These are phyloP conservation scores for Olivierus martensii DNA, from an alignment of 1,140 invertebrate species.

Conservation along the genomic window DNA sequence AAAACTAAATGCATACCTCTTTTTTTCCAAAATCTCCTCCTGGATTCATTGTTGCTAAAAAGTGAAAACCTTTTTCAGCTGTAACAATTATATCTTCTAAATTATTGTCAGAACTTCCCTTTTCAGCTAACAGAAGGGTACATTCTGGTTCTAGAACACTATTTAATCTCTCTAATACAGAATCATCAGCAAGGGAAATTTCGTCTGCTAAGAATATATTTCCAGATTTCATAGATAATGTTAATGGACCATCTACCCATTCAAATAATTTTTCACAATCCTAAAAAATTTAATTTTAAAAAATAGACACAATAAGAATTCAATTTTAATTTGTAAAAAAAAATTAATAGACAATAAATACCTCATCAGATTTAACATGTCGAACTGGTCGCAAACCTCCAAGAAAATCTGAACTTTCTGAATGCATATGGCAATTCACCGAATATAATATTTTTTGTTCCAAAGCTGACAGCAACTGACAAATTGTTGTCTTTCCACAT, in stretches of 20 bases:
- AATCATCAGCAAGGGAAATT: slow-evolving; percentile 97
- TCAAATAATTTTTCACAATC: slow-evolving; percentile 59
- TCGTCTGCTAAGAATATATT: slow-evolving; percentile 90
- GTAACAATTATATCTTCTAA: slow-evolving; percentile 40
- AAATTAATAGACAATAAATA: background rate
- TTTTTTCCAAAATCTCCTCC: slow-evolving; percentile 99
- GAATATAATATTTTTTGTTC: slow-evolving; percentile 49
- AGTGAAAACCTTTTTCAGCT: slow-evolving; percentile 67
- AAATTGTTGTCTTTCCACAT: slow-evolving; percentile 95
- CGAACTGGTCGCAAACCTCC: slow-evolving; percentile 86
- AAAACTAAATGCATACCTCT: slow-evolving; percentile 43
- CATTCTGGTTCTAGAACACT: slow-evolving; percentile 90
- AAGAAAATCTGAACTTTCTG: slow-evolving; percentile 93
- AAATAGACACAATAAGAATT: no score
- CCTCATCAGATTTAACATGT: slow-evolving; percentile 28
- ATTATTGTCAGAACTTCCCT: slow-evolving; percentile 36
- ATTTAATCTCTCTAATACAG: slow-evolving; percentile 93
- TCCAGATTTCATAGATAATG: slow-evolving; percentile 77
- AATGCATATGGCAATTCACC: slow-evolving; percentile 98
- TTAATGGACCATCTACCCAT: slow-evolving; percentile 93
- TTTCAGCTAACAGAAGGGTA: slow-evolving; percentile 79
- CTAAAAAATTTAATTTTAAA: background rate
- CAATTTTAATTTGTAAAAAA: slow-evolving; percentile 1
- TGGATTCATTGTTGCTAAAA: slow-evolving; percentile 99
- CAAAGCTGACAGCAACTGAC: slow-evolving; percentile 66